Conservation (phyloP, 2,113 vertebrate species). For the Dolichotis patagonum region DNA sequence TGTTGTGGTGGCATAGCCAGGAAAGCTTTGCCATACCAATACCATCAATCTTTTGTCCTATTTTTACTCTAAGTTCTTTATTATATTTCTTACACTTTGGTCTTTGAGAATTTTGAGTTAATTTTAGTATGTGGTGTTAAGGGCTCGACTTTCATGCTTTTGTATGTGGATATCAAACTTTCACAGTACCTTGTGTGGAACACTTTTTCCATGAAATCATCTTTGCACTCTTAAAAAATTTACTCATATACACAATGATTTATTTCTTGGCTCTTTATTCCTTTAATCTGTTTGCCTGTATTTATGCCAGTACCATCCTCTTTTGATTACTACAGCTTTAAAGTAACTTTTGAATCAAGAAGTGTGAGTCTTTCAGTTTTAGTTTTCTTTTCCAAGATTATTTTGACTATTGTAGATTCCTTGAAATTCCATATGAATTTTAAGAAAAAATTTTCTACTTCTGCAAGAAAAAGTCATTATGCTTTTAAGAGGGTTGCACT, state of each 20-base stretch:
- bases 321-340: not conserved
- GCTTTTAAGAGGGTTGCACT: not conserved
- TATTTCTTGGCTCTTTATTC: not conserved
- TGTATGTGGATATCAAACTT: not conserved
- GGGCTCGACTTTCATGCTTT: not conserved
- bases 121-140: not conserved
- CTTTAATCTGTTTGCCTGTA: not conserved
- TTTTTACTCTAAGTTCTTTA: not conserved
- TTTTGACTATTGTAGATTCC: not conserved
- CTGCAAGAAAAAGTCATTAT: not conserved
- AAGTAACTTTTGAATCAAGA: not conserved
- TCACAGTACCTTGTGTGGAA: too few relatives aligned
- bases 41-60: not conserved
- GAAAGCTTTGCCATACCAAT: not conserved
- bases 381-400: not conserved
- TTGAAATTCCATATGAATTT: not conserved
- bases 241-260: not conserved
- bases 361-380: not conserved
- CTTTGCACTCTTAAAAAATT: not conserved
- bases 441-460: not conserved
- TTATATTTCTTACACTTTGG: not conserved
- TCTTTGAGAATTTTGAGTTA: not conserved
- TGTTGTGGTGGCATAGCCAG: not conserved
- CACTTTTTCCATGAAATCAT: not conserved
- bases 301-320: not conserved